Evolutionary conservation across 2,113 vertebrate genomes (phyloP).

Genomic region (Corythaeola cristata): DNA sequence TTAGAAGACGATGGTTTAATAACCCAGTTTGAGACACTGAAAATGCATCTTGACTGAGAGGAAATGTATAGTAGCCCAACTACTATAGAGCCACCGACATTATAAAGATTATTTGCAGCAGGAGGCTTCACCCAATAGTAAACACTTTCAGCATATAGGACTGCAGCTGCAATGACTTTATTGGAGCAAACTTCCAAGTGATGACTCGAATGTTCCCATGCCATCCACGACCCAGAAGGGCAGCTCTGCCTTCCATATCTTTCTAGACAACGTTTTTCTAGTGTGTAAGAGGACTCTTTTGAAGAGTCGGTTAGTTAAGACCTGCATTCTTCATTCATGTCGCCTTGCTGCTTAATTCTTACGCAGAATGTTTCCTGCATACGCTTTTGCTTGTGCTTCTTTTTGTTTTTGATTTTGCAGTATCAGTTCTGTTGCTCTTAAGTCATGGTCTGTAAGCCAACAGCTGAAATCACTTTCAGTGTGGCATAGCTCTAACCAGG

Average conservation of each 20-base stretch:
- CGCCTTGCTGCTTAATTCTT: not conserved
- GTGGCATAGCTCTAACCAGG: not conserved
- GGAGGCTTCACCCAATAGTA: not conserved
- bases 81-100: not conserved
- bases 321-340: not conserved
- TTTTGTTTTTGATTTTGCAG: not conserved
- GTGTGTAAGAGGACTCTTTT: not conserved
- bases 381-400: not conserved
- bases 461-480: not conserved
- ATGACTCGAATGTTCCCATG: not conserved
- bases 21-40: not conserved
- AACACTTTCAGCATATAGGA: not conserved
- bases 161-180: not conserved
- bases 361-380: not conserved
- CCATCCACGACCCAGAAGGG: not conserved
- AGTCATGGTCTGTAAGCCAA: not conserved
- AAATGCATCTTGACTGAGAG: not conserved
- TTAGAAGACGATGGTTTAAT: not conserved
- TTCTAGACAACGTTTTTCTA: not conserved
- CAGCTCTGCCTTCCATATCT: not conserved
- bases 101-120: not conserved
- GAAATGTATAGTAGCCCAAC: not conserved
- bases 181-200: not conserved
- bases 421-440: not conserved
- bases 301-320: not conserved